Evolutionary conservation across 1,140 invertebrate genomes (phyloP).

Genomic region (Chelonus insularis): DNA sequence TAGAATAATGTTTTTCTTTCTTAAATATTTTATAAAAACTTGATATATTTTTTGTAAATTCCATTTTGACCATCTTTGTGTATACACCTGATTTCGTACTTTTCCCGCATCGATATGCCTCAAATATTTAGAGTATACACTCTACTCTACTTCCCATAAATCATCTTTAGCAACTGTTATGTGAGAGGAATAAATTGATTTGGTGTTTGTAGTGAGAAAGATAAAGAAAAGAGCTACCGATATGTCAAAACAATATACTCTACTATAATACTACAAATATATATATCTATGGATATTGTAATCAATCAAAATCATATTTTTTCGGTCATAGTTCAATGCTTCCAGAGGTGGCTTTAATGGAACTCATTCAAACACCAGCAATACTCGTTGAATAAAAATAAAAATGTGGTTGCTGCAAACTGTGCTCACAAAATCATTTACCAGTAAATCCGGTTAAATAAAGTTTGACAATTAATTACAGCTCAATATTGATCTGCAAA

Average conservation of each 20-base stretch:
- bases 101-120: not conserved
- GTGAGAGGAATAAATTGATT: conserved; percentile 16
- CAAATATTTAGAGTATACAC: not conserved
- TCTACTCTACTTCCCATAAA: not conserved
- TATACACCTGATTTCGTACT: not conserved
- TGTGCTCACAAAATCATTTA: not conserved
- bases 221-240: conserved; percentile 5
- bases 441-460: not conserved
- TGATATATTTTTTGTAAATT: too few species aligned
- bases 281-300: not conserved
- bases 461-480: conserved; percentile 3
- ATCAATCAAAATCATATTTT: conserved; percentile 20
- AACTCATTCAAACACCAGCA: not conserved
- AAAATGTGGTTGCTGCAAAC: not conserved
- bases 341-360: conserved; percentile 1
- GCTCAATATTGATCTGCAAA: not conserved
- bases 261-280: too few species aligned
- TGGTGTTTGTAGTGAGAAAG: not conserved
- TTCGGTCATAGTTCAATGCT: not conserved
- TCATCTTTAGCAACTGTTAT: conserved; percentile 9
- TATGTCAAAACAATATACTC: conserved; percentile 15
- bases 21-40: not conserved
- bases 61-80: too few species aligned
- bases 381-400: not conserved
- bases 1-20: not conserved